These are phyloP conservation scores for Brachionus rubens DNA, from an alignment of 1,140 invertebrate genomes.

Conservation along the genomic window DNA sequence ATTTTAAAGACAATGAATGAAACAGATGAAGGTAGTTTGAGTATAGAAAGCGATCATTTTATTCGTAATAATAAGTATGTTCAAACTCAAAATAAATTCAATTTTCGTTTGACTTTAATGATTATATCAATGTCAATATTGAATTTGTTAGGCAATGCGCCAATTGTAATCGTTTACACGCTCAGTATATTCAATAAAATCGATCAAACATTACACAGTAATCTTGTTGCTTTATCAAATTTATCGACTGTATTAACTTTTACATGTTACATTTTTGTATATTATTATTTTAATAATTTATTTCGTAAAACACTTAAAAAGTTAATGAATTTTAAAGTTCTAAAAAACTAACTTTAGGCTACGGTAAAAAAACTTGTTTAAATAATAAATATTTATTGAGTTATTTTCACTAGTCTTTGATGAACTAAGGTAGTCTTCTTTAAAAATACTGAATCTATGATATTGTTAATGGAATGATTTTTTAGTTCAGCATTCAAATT, in stretches of 20 bases:
- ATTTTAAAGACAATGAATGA: not conserved
- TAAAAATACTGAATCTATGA: too few species aligned
- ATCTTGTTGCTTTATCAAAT: slow-evolving; percentile 19
- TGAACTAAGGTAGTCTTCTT: too few species aligned
- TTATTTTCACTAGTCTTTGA: too few species aligned
- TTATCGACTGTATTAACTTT: not conserved
- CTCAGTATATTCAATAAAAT: slow-evolving; percentile 14
- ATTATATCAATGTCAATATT: slow-evolving; percentile 3
- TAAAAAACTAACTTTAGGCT: not conserved
- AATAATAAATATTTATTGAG: too few species aligned
- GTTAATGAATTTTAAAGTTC: not conserved
- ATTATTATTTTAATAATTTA: slow-evolving; percentile 19
- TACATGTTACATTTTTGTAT: slow-evolving; percentile 29
- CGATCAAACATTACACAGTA: slow-evolving; percentile 3
- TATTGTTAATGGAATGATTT: too few species aligned
- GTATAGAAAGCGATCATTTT: not conserved
- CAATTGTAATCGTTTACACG: slow-evolving; percentile 17
- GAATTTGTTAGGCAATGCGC: slow-evolving; percentile 17
- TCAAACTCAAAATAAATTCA: not conserved
- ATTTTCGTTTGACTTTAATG: slow-evolving; percentile 19
- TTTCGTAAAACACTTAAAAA: not conserved
- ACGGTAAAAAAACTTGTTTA: too few species aligned
- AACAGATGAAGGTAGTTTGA: not conserved
- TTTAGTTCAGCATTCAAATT: too few species aligned
- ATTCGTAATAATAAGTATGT: not conserved